Conservation (phyloP, 2,888 invertebrate species). For the Cantharis lateralis region DNA sequence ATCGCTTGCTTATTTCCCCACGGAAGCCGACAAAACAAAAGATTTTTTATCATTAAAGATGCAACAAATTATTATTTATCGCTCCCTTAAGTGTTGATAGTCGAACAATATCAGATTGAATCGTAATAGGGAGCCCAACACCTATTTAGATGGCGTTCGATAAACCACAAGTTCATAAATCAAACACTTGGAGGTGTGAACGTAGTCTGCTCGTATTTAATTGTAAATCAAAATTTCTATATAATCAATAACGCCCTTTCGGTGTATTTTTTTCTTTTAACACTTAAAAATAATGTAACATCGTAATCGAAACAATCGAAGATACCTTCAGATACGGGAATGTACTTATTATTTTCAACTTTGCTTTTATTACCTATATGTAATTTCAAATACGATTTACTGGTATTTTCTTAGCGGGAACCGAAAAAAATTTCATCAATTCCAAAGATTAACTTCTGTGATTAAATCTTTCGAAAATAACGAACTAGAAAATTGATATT, state of each 20-base stretch:
- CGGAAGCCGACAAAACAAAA: conserved; percentile 16
- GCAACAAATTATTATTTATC: conserved; percentile 46
- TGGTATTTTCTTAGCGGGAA: not conserved
- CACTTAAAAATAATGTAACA: not conserved
- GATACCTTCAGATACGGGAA: not conserved
- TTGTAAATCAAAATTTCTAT: not conserved
- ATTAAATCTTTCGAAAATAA: not conserved
- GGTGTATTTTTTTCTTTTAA: not conserved
- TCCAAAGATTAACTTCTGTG: not conserved
- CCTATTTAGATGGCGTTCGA: conserved; percentile 53
- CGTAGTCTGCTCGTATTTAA: conserved; percentile 12
- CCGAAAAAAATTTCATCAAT: not conserved
- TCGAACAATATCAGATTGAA: conserved; percentile 47
- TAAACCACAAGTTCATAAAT: conserved; percentile 48
- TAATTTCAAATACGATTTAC: not conserved
- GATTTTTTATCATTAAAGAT: conserved; percentile 33
- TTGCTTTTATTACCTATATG: not conserved
- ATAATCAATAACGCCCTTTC: not conserved
- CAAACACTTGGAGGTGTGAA: conserved; percentile 47
- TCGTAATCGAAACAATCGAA: not conserved
- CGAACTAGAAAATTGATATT: not conserved
- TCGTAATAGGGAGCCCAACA: conserved; percentile 47
- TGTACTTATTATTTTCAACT: not conserved
- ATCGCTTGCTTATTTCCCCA: conserved; percentile 1
- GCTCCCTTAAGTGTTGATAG: conserved; percentile 48